Percentiles rank a stretch among this genome's conserved stretches.
Evolutionary conservation across 2,888 invertebrate species (phyloP).

Genomic region (Leptopilina syphax): DNA sequence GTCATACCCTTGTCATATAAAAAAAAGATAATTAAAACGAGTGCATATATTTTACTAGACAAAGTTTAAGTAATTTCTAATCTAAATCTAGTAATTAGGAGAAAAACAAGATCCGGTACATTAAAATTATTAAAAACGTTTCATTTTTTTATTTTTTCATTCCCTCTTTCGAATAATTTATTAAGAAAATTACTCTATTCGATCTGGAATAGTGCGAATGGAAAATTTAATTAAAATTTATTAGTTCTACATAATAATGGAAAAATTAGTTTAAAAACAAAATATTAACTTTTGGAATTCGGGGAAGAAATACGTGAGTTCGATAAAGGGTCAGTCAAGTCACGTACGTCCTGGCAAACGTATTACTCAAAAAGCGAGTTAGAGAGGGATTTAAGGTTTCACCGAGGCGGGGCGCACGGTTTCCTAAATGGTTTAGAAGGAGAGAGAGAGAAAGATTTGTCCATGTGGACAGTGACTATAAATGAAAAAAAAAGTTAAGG

Average conservation of each 20-base stretch:
- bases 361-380: slow-evolving; percentile 39
- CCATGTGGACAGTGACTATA: neutral
- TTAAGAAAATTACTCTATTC: too few species aligned
- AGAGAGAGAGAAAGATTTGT: slow-evolving; percentile 12
- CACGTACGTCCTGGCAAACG: slow-evolving; percentile 42
- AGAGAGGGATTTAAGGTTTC: slow-evolving; percentile 41
- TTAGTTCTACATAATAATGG: too few species aligned
- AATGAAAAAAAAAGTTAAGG: neutral
- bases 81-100: slow-evolving; percentile 12
- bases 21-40: slow-evolving; percentile 11
- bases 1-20: neutral
- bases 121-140: slow-evolving; percentile 1
- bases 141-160: neutral
- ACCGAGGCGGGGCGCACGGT: slow-evolving; percentile 20
- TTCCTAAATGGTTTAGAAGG: slow-evolving; percentile 25
- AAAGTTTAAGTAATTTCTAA: slow-evolving; percentile 20
- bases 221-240: too few species aligned
- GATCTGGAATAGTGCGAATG: too few species aligned
- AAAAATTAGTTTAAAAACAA: too few species aligned
- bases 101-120: slow-evolving; percentile 1
- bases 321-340: slow-evolving; percentile 38
- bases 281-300: neutral
- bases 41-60: slow-evolving; percentile 15
- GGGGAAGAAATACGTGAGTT: slow-evolving; percentile 32
- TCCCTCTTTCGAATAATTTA: too few species aligned